Conservation (phyloP, 2,113 vertebrate genomes). For the Eulemur macaco region DNA sequence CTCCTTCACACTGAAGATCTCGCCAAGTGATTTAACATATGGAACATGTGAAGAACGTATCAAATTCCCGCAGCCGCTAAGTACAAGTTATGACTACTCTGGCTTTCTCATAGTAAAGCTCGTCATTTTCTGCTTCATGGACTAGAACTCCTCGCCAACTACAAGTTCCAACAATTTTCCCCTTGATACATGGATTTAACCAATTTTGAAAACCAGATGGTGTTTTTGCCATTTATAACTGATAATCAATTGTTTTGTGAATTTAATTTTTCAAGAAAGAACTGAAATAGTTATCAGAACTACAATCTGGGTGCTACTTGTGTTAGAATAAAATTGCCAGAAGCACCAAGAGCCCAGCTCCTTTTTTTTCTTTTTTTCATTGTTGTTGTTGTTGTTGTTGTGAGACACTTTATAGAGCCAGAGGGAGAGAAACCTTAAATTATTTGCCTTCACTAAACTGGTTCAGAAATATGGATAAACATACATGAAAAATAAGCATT, state of each 20-base stretch:
- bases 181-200: conserved; percentile 56
- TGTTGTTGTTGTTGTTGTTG: neutral
- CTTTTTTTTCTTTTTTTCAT: neutral
- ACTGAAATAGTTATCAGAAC: conserved; percentile 79
- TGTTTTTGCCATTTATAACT: conserved; percentile 85
- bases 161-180: conserved; percentile 66
- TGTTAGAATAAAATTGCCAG: conserved; percentile 63
- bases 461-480: conserved; percentile 61
- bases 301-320: conserved; percentile 67
- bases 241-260: conserved; percentile 86
- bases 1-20: conserved; percentile 74
- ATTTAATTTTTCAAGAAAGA: conserved; percentile 81
- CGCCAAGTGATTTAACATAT: conserved; percentile 72
- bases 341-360: neutral
- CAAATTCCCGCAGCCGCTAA: conserved; percentile 66
- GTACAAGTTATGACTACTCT: conserved; percentile 68
- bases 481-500: conserved; percentile 53
- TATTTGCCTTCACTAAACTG: conserved; percentile 48
- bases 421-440: neutral
- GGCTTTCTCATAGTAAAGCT: conserved; percentile 74
- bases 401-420: neutral
- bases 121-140: conserved; percentile 79
- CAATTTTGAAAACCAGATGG: conserved; percentile 83
- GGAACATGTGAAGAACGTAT: conserved; percentile 64
- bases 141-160: conserved; percentile 71